Evolutionary conservation across 2,797 vertebrate species (phyloP).

Genomic region (Xenopus petersii): DNA sequence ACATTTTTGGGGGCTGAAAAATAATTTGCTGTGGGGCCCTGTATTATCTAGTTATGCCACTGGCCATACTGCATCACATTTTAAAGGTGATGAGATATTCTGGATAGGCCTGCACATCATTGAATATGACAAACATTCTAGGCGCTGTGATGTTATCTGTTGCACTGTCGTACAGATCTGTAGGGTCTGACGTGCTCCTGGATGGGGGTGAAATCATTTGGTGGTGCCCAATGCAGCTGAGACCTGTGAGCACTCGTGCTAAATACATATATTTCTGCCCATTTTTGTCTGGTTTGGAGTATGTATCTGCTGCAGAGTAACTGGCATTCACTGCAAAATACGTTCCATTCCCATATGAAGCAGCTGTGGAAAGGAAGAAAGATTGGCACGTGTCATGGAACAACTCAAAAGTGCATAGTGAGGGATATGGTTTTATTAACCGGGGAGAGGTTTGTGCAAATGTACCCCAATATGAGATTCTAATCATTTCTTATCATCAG

Average conservation of each 20-base stretch:
- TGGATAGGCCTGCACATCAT: constrained; percentile 87
- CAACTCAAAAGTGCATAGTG: no score
- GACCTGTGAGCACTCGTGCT: constrained; percentile 78
- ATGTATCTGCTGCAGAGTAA: constrained; percentile 72
- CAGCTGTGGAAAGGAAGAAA: constrained; percentile 63
- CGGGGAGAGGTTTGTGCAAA: no score
- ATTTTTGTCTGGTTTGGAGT: constrained; percentile 69
- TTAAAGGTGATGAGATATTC: constrained; percentile 80
- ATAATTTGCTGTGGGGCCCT: no score
- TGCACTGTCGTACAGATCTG: constrained; percentile 78
- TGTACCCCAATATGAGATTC: no score
- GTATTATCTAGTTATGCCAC: no score
- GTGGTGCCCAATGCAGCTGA: constrained; percentile 65
- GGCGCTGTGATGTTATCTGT: constrained; percentile 67
- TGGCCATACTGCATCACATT: not conserved
- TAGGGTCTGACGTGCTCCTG: constrained; percentile 50
- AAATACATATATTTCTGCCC: constrained; percentile 82
- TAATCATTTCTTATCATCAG: no score
- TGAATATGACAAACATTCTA: constrained; percentile 84
- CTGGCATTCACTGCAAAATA: constrained; percentile 78
- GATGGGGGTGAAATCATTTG: constrained; percentile 73
- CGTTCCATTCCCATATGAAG: constrained; percentile 79
- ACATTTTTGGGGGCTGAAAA: no score
- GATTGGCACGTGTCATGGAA: no score
- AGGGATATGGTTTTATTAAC: no score